phyloP scores from a whole-genome alignment of 2,888 invertebrate species.

The Theretra japonica region DNA sequence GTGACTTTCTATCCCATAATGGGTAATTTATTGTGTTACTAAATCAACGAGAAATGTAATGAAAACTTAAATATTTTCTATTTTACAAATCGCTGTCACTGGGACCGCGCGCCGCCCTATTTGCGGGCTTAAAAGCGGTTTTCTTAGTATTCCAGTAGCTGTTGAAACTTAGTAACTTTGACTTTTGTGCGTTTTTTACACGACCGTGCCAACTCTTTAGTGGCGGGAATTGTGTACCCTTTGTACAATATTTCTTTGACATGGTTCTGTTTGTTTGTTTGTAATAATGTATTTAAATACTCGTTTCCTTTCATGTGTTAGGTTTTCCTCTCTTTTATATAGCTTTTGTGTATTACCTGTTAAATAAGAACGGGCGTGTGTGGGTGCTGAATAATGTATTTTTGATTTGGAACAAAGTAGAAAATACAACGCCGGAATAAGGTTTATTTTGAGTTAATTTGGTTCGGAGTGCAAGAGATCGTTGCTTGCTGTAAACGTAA shows the following conservation, averaged over 20 bases:
- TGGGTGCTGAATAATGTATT: constrained; percentile 14
- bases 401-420: constrained; percentile 2
- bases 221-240: constrained; percentile 19
- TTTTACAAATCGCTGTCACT: constrained; percentile 5
- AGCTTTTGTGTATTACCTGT: background rate
- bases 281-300: constrained; percentile 18
- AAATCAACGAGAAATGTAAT: too few relatives aligned
- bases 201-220: constrained; percentile 22
- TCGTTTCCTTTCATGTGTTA: constrained; percentile 16
- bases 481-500: too few relatives aligned
- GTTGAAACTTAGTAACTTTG: constrained; percentile 36
- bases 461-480: background rate
- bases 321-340: constrained; percentile 4
- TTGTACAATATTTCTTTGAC: constrained; percentile 27
- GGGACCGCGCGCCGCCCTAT: background rate
- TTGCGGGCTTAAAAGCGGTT: constrained; percentile 38
- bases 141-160: constrained; percentile 42
- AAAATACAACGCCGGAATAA: background rate
- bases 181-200: constrained; percentile 38
- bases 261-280: constrained; percentile 17
- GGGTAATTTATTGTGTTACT: too few relatives aligned
- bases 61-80: background rate
- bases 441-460: background rate
- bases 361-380: background rate
- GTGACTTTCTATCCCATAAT: too few relatives aligned